Conservation (phyloP, 1,140 invertebrate species). For the Brachionus angularis region DNA sequence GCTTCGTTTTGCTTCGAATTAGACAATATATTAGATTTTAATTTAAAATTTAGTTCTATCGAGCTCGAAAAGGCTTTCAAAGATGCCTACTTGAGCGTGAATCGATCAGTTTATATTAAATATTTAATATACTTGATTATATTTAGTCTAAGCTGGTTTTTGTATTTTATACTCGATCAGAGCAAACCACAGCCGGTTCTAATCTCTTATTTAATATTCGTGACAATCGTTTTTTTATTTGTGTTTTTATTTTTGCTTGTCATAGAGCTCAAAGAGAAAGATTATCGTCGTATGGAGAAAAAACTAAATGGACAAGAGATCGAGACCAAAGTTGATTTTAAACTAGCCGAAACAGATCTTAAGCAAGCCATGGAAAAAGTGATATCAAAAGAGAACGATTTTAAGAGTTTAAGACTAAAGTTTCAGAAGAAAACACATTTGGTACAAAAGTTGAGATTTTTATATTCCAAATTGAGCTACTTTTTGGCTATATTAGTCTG, state of each 20-base stretch:
- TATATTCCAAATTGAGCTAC: neutral
- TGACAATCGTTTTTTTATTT: neutral
- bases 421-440: neutral
- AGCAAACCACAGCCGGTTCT: neutral
- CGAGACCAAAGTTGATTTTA: conserved; percentile 27
- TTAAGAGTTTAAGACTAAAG: conserved; percentile 12
- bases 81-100: conserved; percentile 1
- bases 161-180: conserved; percentile 1
- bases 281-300: conserved; percentile 17
- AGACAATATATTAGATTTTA: conserved; percentile 14
- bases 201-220: neutral
- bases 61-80: conserved; percentile 29
- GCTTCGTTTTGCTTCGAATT: neutral
- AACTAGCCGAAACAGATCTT: conserved; percentile 38
- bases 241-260: conserved; percentile 18
- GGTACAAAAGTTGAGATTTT: neutral
- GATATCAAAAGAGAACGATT: conserved; percentile 10
- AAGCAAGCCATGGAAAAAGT: conserved; percentile 27
- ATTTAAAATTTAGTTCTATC: neutral
- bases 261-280: conserved; percentile 10
- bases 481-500: neutral
- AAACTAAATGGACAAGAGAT: conserved; percentile 5
- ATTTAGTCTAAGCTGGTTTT: neutral
- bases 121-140: conserved; percentile 4
- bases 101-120: conserved; percentile 22